Conservation (phyloP, 2,797 vertebrate species). For the Pseudomugil gertrudae region DNA sequence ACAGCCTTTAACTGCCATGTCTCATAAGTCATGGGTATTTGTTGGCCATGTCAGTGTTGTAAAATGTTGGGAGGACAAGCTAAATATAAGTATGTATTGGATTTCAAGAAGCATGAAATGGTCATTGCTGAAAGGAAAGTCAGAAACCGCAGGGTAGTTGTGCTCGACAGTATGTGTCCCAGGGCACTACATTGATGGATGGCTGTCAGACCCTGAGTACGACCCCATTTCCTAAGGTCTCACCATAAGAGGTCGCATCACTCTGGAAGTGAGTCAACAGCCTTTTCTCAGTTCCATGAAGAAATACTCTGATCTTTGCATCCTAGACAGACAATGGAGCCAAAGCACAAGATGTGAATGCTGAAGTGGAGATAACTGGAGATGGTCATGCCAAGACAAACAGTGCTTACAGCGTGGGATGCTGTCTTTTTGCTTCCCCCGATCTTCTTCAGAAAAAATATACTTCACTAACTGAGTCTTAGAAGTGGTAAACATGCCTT, state of each 20-base stretch:
- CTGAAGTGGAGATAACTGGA: constrained; percentile 56
- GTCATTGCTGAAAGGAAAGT: constrained; percentile 52
- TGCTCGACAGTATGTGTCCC: constrained; percentile 44
- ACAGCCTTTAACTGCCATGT: constrained; percentile 34
- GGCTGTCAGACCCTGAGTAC: constrained; percentile 47
- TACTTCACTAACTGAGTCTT: constrained; percentile 32
- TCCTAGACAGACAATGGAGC: constrained; percentile 53
- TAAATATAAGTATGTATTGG: constrained; percentile 76
- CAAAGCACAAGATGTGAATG: constrained; percentile 55
- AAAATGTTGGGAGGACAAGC: constrained; percentile 60
- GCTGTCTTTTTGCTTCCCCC: constrained; percentile 42
- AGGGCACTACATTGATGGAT: constrained; percentile 57
- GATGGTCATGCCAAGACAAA: constrained; percentile 62
- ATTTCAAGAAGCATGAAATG: constrained; percentile 73
- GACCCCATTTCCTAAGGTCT: constrained; percentile 60
- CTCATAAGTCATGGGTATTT: constrained; percentile 53
- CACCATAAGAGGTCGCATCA: constrained; percentile 51
- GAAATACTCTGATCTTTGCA: constrained; percentile 53
- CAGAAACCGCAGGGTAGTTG: constrained; percentile 17
- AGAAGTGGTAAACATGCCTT: constrained; percentile 64
- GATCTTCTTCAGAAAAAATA: constrained; percentile 45
- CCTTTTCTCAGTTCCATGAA: constrained; percentile 49
- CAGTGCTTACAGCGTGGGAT: constrained; percentile 31
- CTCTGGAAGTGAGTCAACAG: constrained; percentile 49
- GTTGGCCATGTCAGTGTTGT: constrained; percentile 43